Evolutionary conservation across 2,113 vertebrate species (phyloP).

Genomic region (Ardeotis arabs): DNA sequence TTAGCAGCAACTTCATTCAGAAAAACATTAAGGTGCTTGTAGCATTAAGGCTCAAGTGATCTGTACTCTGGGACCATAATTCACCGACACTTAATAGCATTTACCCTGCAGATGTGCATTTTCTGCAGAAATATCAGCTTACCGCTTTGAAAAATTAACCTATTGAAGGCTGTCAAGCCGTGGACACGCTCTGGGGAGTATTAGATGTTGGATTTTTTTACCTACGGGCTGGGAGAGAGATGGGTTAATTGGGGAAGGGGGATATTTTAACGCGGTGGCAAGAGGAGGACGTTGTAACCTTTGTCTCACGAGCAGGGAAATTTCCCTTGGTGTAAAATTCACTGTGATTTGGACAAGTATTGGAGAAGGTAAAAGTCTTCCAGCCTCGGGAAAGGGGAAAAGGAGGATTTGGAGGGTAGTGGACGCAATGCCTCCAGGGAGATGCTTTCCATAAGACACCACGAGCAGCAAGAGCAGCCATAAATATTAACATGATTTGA

Average conservation of each 20-base stretch:
- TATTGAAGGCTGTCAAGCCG: slow-evolving; percentile 67
- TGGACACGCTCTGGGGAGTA: slow-evolving; percentile 57
- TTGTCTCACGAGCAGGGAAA: background rate
- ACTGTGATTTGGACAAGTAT: background rate
- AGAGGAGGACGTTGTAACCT: background rate
- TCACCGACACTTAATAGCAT: slow-evolving; percentile 75
- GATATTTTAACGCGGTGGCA: background rate
- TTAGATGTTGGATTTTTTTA: slow-evolving; percentile 47
- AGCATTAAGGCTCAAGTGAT: slow-evolving; percentile 77
- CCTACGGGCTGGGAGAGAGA: background rate
- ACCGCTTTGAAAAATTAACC: slow-evolving; percentile 77
- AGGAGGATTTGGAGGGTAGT: background rate
- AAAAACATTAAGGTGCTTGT: slow-evolving; percentile 76
- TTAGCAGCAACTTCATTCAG: slow-evolving; percentile 75
- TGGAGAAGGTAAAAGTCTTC: background rate
- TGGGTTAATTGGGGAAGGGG: background rate
- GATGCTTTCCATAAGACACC: background rate
- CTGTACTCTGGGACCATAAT: slow-evolving; percentile 74
- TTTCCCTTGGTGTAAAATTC: background rate
- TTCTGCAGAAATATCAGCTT: slow-evolving; percentile 80
- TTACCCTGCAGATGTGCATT: slow-evolving; percentile 77
- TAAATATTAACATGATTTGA: background rate
- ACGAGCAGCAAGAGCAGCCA: background rate
- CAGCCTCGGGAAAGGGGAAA: background rate
- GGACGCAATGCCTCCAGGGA: fast-evolving